Percentiles rank a stretch among this genome's conserved stretches.
These are phyloP conservation scores for Delia radicum DNA, from an alignment of 1,140 invertebrate genomes.

Conservation along the genomic window DNA sequence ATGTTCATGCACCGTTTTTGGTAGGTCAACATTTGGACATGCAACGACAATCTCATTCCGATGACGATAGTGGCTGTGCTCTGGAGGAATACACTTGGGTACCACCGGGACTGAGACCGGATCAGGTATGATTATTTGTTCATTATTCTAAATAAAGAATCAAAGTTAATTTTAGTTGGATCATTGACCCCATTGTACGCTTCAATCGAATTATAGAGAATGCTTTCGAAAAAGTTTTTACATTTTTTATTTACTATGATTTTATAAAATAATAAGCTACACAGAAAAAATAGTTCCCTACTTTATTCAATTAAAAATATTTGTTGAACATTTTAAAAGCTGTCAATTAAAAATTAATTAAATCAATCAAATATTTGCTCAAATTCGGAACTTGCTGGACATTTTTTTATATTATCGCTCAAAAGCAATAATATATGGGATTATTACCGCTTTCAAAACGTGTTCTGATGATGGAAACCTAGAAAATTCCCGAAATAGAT, in stretches of 20 bases:
- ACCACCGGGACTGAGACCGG: constrained; percentile 89
- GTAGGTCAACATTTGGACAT: constrained; percentile 65
- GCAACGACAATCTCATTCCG: constrained; percentile 88
- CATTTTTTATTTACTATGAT: background rate
- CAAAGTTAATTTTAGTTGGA: background rate
- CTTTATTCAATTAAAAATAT: no score
- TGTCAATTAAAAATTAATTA: no score
- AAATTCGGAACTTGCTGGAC: no score
- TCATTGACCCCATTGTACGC: background rate
- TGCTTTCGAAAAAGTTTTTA: background rate
- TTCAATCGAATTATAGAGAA: background rate
- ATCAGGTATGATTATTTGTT: constrained; percentile 72
- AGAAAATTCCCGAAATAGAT: no score
- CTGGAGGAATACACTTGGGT: constrained; percentile 98
- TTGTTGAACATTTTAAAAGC: no score
- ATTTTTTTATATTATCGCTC: no score
- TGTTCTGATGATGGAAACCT: no score
- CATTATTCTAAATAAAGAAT: background rate
- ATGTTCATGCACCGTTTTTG: constrained; percentile 55
- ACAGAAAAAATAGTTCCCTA: no score
- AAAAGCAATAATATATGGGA: no score
- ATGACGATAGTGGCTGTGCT: constrained; percentile 95
- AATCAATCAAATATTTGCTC: no score
- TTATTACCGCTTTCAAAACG: no score
- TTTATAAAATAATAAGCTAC: no score